Percentiles rank a stretch among this genome's conserved stretches.
These are phyloP conservation scores for Sycon ciliatum DNA, from an alignment of 37 sponge, comb jelly and placozoan species.

Conservation along the genomic window DNA sequence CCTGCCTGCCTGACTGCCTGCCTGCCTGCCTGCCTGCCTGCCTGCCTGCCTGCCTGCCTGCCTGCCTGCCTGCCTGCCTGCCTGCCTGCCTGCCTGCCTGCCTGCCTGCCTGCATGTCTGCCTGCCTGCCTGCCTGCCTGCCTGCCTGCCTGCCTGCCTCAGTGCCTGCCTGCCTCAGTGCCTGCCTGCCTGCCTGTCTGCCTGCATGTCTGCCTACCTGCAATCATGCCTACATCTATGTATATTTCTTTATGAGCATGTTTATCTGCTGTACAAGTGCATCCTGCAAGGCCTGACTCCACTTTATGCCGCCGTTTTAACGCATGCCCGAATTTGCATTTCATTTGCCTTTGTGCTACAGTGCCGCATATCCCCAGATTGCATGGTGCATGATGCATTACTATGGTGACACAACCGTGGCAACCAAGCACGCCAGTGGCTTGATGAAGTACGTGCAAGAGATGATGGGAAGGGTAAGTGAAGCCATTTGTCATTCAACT, in stretches of 20 bases:
- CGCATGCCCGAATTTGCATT: no score
- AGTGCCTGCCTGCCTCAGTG: slow-evolving; percentile 13
- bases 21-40: slow-evolving; percentile 20
- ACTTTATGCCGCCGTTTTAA: no score
- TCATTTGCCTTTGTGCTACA: no score
- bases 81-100: slow-evolving; percentile 20
- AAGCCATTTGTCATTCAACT: no score
- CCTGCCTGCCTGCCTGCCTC: slow-evolving; percentile 19
- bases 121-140: slow-evolving; percentile 20
- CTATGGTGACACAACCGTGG: slow-evolving; percentile 20
- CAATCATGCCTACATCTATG: no score
- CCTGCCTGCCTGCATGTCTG: no score
- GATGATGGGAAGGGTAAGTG: no score
- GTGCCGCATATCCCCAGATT: slow-evolving; percentile 52
- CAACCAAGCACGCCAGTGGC: slow-evolving; percentile 6
- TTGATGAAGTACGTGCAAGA: slow-evolving; percentile 19
- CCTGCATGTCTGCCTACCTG: slow-evolving; percentile 15
- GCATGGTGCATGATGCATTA: slow-evolving; percentile 32
- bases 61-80: slow-evolving; percentile 20
- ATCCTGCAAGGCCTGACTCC: no score
- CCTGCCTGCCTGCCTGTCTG: no score
- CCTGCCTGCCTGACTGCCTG: slow-evolving; percentile 19
- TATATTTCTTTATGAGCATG: no score
- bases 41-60: slow-evolving; percentile 20
- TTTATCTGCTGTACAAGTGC: no score